Conservation (phyloP, 2,113 vertebrate species). For the Natator depressus region DNA sequence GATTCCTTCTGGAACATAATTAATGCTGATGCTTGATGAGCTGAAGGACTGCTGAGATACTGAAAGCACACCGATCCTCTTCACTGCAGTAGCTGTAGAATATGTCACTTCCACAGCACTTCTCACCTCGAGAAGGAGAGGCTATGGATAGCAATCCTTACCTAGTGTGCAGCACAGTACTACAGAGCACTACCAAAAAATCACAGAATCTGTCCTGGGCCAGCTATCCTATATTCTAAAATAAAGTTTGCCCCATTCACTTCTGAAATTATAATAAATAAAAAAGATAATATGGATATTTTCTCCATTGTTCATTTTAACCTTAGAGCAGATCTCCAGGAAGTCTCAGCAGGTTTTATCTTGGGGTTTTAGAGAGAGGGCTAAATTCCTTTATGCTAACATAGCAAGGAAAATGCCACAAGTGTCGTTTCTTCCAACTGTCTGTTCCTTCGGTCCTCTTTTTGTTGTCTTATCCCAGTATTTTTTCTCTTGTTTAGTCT, state of each 20-base stretch:
- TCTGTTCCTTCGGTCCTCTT: not conserved
- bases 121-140: not conserved
- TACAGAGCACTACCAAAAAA: not conserved
- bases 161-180: not conserved
- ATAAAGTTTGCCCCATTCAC: not conserved
- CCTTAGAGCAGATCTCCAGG: not conserved
- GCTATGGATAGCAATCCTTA: not conserved
- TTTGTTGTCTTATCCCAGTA: not conserved
- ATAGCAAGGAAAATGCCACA: not conserved
- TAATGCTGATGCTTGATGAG: not conserved
- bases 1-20: not conserved
- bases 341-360: not conserved
- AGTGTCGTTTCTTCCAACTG: not conserved
- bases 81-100: not conserved
- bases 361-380: not conserved
- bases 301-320: not conserved
- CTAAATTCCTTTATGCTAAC: not conserved
- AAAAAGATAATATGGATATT: not conserved
- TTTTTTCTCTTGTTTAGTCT: too few species aligned
- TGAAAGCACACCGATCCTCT: not conserved
- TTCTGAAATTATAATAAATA: not conserved
- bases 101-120: not conserved
- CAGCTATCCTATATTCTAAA: not conserved
- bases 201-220: not conserved
- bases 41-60: not conserved